Conservation (phyloP, 2,113 vertebrate species). For the Jacana jacana region DNA sequence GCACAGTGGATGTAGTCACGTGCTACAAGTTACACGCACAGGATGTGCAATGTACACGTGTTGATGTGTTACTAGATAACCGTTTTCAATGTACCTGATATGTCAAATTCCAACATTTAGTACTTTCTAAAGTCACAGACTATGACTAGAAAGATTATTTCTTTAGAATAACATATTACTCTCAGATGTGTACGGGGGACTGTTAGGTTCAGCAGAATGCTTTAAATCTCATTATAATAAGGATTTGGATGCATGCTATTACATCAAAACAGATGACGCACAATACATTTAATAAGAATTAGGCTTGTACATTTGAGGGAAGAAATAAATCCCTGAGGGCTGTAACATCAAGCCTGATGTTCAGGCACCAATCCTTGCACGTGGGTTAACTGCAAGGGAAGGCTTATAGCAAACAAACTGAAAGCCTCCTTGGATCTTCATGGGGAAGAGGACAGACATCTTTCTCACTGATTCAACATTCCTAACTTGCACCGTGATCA, state of each 20-base stretch:
- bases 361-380: neutral
- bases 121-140: neutral
- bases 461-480: neutral
- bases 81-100: neutral
- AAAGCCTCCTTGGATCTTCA: neutral
- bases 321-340: neutral
- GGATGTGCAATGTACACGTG: neutral
- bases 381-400: neutral
- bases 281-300: neutral
- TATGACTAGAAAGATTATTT: neutral
- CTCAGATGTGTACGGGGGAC: neutral
- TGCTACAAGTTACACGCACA: neutral
- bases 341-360: neutral
- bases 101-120: neutral
- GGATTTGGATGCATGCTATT: neutral
- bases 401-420: neutral
- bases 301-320: neutral
- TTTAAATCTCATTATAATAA: neutral
- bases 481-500: neutral
- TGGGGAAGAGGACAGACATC: neutral
- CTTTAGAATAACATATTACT: neutral
- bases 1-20: neutral
- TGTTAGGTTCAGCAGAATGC: neutral
- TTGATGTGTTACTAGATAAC: neutral
- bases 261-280: neutral